phyloP scores from a whole-genome alignment of 2,797 vertebrate genomes.

The Melanotaenia parkinsoni region DNA sequence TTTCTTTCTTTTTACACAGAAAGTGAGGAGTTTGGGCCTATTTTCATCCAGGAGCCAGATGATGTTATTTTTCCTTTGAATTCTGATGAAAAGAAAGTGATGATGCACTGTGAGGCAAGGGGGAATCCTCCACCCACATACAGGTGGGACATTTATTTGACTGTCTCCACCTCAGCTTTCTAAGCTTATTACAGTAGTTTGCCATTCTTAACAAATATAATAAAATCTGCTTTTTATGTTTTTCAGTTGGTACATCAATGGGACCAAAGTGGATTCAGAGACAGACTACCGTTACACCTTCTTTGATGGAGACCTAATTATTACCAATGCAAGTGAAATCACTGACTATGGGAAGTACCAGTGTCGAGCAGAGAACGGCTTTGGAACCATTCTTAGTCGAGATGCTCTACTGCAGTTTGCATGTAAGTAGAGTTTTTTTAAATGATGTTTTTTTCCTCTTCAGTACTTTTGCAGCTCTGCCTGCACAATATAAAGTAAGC shows the following conservation, averaged over 20 bases:
- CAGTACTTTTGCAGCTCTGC: not conserved
- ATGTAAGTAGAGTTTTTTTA: constrained; percentile 86
- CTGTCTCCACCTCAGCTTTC: constrained; percentile 12
- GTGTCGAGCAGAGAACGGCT: constrained; percentile 88
- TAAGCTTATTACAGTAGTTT: constrained; percentile 23
- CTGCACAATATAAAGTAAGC: not conserved
- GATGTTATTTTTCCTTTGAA: constrained; percentile 90
- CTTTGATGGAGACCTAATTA: constrained; percentile 91
- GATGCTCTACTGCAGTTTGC: constrained; percentile 92
- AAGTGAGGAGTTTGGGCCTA: constrained; percentile 90
- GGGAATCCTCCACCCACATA: constrained; percentile 89
- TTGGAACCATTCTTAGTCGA: constrained; percentile 90
- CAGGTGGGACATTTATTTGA: constrained; percentile 82
- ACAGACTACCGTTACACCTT: constrained; percentile 90
- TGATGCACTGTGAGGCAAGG: constrained; percentile 91
- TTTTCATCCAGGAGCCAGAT: constrained; percentile 93
- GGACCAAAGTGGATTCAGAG: constrained; percentile 86
- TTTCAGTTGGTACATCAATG: constrained; percentile 93
- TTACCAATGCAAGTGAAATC: constrained; percentile 88
- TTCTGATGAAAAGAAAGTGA: constrained; percentile 92
- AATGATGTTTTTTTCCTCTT: not conserved
- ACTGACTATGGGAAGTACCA: constrained; percentile 92
- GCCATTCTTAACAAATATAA: constrained; percentile 20
- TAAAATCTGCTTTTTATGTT: constrained; percentile 31
- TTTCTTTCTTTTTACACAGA: constrained; percentile 75